Evolutionary conservation across 2,888 invertebrate species (phyloP).

Genomic region (Electrophaes corylata): DNA sequence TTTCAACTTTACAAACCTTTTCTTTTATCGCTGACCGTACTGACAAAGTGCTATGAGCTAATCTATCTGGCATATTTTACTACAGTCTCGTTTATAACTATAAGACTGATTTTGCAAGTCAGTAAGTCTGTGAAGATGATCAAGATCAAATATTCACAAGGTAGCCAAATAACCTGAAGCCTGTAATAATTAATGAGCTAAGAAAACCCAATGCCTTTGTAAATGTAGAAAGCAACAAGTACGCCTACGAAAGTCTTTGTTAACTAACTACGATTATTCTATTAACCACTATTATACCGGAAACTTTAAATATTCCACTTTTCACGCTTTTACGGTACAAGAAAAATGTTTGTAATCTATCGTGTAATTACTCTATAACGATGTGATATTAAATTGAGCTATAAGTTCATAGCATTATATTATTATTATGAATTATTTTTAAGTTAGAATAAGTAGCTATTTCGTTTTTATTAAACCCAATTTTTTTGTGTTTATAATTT

Average conservation of each 20-base stretch:
- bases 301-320: slow-evolving; percentile 24
- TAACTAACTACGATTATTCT: slow-evolving; percentile 42
- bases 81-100: neutral
- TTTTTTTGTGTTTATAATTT: neutral
- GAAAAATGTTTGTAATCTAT: slow-evolving; percentile 23
- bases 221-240: slow-evolving; percentile 64
- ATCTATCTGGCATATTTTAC: neutral
- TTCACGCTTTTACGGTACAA: slow-evolving; percentile 15
- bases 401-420: neutral
- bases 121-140: neutral
- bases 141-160: neutral
- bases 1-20: too few species aligned
- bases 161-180: neutral
- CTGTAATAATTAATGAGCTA: slow-evolving; percentile 1
- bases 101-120: neutral
- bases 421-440: neutral
- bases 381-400: slow-evolving; percentile 4
- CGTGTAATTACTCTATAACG: slow-evolving; percentile 2
- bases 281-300: slow-evolving; percentile 37
- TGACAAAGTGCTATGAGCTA: too few species aligned
- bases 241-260: slow-evolving; percentile 49
- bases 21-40: too few species aligned
- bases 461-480: too few species aligned
- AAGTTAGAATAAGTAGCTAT: neutral
- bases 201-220: slow-evolving; percentile 5